Percentiles rank a stretch among this genome's conserved stretches.
These are phyloP conservation scores for Formica aserva DNA, from an alignment of 2,888 invertebrate species.

Conservation along the genomic window DNA sequence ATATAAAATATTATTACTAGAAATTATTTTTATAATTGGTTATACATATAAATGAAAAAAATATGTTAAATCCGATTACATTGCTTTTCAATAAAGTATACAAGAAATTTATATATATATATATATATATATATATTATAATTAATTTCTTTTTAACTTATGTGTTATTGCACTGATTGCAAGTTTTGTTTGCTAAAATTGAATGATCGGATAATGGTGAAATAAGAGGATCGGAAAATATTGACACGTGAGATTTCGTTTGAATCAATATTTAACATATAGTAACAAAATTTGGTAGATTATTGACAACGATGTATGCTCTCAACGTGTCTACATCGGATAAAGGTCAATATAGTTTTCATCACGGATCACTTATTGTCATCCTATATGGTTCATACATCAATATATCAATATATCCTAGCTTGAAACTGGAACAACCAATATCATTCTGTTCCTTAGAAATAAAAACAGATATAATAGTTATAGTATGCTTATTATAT, in stretches of 20 bases:
- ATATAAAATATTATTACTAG: background rate
- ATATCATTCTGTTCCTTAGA: background rate
- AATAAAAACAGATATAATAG: background rate
- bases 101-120: background rate
- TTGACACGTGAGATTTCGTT: conserved; percentile 19
- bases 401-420: background rate
- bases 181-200: background rate
- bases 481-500: background rate
- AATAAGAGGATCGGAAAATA: background rate
- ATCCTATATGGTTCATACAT: background rate
- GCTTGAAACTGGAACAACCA: background rate
- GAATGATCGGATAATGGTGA: background rate
- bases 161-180: background rate
- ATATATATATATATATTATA: background rate
- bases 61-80: background rate
- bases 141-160: background rate
- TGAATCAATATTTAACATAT: conserved; percentile 30
- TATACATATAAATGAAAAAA: background rate
- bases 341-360: conserved; percentile 11
- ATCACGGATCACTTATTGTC: conserved; percentile 7
- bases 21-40: background rate
- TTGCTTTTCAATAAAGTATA: background rate
- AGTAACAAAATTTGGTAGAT: conserved; percentile 26
- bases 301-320: background rate
- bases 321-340: conserved; percentile 6